Evolutionary conservation across 2,113 vertebrate species (phyloP).

Genomic region (Rousettus leschenaultii): DNA sequence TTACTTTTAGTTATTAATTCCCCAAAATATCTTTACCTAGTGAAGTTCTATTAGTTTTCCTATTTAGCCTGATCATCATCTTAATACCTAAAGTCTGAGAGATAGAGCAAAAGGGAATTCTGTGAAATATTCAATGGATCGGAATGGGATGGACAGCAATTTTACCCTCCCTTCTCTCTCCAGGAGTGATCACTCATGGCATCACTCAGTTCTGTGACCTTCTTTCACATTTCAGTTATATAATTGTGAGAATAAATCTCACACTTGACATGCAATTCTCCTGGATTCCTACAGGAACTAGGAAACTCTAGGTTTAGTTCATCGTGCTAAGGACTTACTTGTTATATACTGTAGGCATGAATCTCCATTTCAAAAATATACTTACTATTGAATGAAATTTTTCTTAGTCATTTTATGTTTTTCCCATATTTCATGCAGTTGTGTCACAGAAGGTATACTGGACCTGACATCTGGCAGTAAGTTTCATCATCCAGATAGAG

Average conservation of each 20-base stretch:
- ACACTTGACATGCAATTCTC: not conserved
- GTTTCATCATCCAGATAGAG: not conserved
- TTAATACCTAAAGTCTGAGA: not conserved
- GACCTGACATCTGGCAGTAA: not conserved
- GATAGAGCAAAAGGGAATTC: not conserved
- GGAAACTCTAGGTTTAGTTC: not conserved
- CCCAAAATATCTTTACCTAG: not conserved
- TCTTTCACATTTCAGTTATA: not conserved
- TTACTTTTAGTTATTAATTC: slow-evolving; percentile 4
- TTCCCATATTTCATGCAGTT: not conserved
- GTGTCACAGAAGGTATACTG: not conserved
- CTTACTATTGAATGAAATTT: not conserved
- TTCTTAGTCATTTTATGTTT: not conserved
- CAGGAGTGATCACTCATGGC: not conserved
- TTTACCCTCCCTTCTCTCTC: not conserved
- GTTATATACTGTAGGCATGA: not conserved
- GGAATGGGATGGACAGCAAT: no score
- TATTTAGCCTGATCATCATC: not conserved
- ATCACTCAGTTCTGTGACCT: not conserved
- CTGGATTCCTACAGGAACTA: not conserved
- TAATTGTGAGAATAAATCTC: not conserved
- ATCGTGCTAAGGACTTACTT: not conserved
- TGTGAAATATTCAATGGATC: not conserved
- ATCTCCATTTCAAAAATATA: not conserved
- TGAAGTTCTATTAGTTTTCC: not conserved